These are phyloP conservation scores for Drosophila erecta DNA, from an alignment of 1,140 invertebrate genomes.

Conservation along the genomic window DNA sequence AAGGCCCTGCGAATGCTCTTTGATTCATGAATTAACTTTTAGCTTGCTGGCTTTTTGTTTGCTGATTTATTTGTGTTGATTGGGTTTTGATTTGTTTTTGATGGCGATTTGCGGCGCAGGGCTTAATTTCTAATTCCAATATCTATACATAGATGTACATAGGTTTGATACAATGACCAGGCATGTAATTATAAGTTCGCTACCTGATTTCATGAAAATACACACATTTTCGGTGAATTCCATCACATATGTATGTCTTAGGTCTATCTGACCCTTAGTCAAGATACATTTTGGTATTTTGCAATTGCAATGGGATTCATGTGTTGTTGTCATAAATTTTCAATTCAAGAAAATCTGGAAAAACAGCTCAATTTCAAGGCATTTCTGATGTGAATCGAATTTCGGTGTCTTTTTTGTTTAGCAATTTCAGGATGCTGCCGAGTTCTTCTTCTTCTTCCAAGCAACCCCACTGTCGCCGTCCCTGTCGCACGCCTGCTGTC, in stretches of 20 bases:
- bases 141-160: no score
- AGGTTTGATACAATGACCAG: no score
- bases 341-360: not conserved
- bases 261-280: no score
- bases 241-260: no score
- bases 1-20: conserved; percentile 55
- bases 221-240: no score
- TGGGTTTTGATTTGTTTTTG: conserved; percentile 25
- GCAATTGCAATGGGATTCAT: no score
- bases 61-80: conserved; percentile 15
- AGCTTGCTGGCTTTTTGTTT: conserved; percentile 13
- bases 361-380: not conserved
- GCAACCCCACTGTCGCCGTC: not conserved
- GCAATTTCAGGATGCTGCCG: conserved; percentile 21
- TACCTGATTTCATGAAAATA: no score
- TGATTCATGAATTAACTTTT: conserved; percentile 42
- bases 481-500: conserved; percentile 3
- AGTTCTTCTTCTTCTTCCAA: not conserved
- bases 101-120: not conserved
- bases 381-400: conserved; percentile 2
- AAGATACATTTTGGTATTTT: no score
- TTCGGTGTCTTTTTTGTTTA: conserved; percentile 9
- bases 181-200: no score
- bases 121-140: not conserved
- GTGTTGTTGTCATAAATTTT: no score